These are phyloP conservation scores for Drosophila sp. DNA, from an alignment of 1,140 invertebrate species.

Conservation along the genomic window DNA sequence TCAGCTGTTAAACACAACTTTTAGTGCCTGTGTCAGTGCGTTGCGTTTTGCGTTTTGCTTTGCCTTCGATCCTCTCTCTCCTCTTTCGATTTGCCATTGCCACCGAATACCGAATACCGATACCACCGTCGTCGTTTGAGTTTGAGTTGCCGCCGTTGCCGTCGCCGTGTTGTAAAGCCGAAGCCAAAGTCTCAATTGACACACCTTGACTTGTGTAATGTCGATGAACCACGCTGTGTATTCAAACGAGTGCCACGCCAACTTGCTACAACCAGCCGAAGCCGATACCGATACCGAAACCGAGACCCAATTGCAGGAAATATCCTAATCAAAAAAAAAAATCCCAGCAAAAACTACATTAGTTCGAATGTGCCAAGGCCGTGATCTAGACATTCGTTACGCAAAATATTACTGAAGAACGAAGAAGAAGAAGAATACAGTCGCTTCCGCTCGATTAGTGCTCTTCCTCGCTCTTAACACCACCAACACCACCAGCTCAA, in stretches of 20 bases:
- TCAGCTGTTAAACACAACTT: conserved; percentile 77
- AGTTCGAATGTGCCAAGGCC: conserved; percentile 58
- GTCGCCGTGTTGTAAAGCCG: conserved; percentile 12
- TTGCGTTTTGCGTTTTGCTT: conserved; percentile 12
- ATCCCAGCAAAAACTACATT: conserved; percentile 11
- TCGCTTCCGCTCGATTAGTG: neutral
- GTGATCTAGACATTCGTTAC: conserved; percentile 66
- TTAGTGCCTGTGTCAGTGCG: conserved; percentile 30
- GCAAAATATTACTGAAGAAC: conserved; percentile 35
- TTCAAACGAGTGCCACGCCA: conserved; percentile 64
- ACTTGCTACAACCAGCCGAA: conserved; percentile 32
- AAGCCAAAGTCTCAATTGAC: conserved; percentile 36
- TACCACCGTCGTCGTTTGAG: no score
- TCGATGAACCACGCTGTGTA: conserved; percentile 72
- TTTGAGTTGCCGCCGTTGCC: no score
- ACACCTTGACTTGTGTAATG: conserved; percentile 76
- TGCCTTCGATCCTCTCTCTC: conserved; percentile 36
- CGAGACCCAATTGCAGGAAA: conserved; percentile 5
- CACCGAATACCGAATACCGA: conserved; percentile 2
- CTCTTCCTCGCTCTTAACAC: no score
- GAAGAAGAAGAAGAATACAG: neutral
- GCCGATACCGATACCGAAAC: neutral
- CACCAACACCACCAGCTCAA: no score
- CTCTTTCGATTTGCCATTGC: conserved; percentile 14
- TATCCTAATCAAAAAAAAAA: conserved; percentile 3